phyloP scores from a whole-genome alignment of 2,797 vertebrate species.

The Rhabdophis nuchalis region DNA sequence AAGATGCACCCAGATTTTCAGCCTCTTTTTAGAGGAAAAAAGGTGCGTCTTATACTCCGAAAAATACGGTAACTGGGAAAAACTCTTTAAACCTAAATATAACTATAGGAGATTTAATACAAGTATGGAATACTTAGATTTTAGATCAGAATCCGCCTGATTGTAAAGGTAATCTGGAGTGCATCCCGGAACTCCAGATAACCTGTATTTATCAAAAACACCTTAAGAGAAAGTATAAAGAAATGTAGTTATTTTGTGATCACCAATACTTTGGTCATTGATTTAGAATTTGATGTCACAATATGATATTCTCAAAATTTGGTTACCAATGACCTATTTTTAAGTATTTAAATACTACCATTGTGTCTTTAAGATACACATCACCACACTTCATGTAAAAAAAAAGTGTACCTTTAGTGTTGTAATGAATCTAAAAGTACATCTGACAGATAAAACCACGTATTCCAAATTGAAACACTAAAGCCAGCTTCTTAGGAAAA shows the following conservation, averaged over 20 bases:
- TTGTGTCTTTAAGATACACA: not conserved
- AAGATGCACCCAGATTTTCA: no score
- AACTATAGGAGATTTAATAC: not conserved
- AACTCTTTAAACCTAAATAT: not conserved
- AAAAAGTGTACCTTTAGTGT: not conserved
- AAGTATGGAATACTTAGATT: not conserved
- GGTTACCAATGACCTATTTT: not conserved
- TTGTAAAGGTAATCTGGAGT: not conserved
- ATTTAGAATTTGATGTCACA: slow-evolving; percentile 4
- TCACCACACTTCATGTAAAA: not conserved
- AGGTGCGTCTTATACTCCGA: no score
- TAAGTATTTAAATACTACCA: not conserved
- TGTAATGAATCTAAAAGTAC: slow-evolving; percentile 1
- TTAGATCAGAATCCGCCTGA: not conserved
- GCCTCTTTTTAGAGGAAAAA: no score
- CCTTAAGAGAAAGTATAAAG: not conserved
- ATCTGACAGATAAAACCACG: not conserved
- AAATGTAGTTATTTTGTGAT: no score
- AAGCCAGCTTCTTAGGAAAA: not conserved
- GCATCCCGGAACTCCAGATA: not conserved
- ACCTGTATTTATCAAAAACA: not conserved
- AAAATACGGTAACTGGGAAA: not conserved
- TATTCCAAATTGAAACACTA: not conserved
- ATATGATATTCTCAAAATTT: not conserved
- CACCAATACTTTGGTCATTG: not conserved